A percentile compares a stretch with the other conserved stretches of the same genome.
Evolutionary conservation across 2,797 vertebrate genomes (phyloP).

Genomic region (Tadarida brasiliensis): DNA sequence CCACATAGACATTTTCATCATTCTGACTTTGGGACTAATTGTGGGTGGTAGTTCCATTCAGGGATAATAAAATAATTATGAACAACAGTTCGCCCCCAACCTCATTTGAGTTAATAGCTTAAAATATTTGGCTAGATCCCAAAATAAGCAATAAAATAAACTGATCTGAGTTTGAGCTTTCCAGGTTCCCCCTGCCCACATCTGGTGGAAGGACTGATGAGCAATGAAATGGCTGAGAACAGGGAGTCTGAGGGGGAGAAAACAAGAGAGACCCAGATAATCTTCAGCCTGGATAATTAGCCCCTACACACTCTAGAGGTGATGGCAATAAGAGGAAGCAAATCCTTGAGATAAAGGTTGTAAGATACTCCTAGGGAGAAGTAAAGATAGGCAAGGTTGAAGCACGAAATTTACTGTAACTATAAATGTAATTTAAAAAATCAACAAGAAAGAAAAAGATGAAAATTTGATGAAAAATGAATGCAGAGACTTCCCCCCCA

Average conservation of each 20-base stretch:
- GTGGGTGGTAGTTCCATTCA: background rate
- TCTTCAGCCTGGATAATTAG: background rate
- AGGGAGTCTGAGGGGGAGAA: background rate
- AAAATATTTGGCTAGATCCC: slow-evolving; percentile 44
- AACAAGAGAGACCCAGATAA: background rate
- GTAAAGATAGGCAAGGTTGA: background rate
- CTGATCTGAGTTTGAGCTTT: background rate
- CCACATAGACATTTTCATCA: background rate
- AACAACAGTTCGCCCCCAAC: background rate
- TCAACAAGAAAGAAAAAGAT: background rate
- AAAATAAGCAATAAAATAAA: background rate
- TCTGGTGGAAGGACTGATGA: background rate
- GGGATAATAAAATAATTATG: background rate
- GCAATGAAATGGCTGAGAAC: background rate
- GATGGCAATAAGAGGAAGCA: background rate
- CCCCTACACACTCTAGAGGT: background rate
- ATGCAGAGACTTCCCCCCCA: background rate
- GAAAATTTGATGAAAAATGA: slow-evolving; percentile 28
- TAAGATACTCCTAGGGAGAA: background rate
- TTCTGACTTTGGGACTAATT: background rate
- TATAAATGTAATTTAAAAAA: background rate
- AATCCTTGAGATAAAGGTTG: background rate
- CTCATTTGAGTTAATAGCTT: background rate
- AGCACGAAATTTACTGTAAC: background rate
- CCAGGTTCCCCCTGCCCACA: background rate